phyloP scores from a whole-genome alignment of 2,888 invertebrate species.

The Athalia cordata region DNA sequence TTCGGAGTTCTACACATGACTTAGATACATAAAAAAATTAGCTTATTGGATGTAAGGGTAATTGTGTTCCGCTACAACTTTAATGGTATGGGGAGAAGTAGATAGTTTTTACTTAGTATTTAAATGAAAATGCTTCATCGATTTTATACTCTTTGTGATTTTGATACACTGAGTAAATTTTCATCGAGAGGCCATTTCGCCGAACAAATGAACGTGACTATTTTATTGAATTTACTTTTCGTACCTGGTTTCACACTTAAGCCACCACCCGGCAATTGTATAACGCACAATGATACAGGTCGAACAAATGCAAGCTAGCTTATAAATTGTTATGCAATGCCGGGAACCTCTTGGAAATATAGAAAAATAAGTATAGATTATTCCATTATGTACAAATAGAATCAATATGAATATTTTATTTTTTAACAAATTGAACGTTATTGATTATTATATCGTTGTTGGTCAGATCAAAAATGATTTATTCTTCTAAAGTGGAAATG shows the following conservation, averaged over 20 bases:
- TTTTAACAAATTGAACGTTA: neutral
- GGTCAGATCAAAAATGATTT: slow-evolving; percentile 6
- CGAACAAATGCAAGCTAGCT: slow-evolving; percentile 11
- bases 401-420: neutral
- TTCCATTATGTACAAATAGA: slow-evolving; percentile 19
- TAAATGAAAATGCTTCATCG: neutral
- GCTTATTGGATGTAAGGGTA: neutral
- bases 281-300: neutral
- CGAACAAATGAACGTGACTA: neutral
- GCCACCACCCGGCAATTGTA: slow-evolving; percentile 11
- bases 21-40: neutral
- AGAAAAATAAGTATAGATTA: slow-evolving; percentile 23
- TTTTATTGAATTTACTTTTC: slow-evolving; percentile 52
- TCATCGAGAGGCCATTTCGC: neutral
- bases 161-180: neutral
- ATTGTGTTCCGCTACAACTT: slow-evolving; percentile 7
- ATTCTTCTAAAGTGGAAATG: slow-evolving; percentile 6
- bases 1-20: slow-evolving; percentile 8
- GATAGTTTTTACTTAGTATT: neutral
- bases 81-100: neutral
- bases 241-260: slow-evolving; percentile 58
- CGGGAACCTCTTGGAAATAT: neutral
- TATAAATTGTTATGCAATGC: slow-evolving; percentile 6
- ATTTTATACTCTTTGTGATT: slow-evolving; percentile 2
- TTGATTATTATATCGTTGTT: slow-evolving; percentile 3